Conservation (phyloP, 1,140 invertebrate species). For the Araneus ventricosus region DNA sequence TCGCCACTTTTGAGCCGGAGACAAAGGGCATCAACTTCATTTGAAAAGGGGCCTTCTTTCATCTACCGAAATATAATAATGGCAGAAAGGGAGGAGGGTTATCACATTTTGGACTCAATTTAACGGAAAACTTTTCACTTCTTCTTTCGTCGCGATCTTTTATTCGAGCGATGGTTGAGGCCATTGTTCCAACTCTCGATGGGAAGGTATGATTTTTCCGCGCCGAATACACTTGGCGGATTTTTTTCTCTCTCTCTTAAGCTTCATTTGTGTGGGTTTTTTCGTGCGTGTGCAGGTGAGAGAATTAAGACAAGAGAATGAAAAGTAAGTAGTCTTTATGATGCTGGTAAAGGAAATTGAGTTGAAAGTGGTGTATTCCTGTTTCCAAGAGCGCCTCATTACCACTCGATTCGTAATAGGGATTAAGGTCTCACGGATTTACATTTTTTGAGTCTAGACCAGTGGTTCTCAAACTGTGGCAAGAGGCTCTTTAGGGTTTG, state of each 20-base stretch:
- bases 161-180: conserved; percentile 26
- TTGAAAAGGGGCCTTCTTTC: conserved; percentile 35
- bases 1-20: conserved; percentile 47
- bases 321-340: neutral
- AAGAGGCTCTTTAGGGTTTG: no score
- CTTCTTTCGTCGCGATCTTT: conserved; percentile 26
- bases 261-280: neutral
- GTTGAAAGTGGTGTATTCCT: neutral
- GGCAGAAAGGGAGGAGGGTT: conserved; percentile 6
- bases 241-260: neutral
- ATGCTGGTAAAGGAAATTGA: neutral
- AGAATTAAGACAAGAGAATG: conserved; percentile 31
- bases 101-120: conserved; percentile 49
- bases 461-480: no score
- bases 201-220: neutral
- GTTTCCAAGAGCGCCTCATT: neutral
- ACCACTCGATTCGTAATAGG: neutral
- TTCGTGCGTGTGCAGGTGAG: conserved; percentile 11
- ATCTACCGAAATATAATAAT: conserved; percentile 55
- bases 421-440: no score
- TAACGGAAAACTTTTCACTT: conserved; percentile 40
- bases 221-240: neutral
- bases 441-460: no score
- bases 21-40: conserved; percentile 56
- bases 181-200: conserved; percentile 51